Base-by-base conservation (phyloP, 2,888 invertebrate genomes). In the Bellardia pandia region DNA sequence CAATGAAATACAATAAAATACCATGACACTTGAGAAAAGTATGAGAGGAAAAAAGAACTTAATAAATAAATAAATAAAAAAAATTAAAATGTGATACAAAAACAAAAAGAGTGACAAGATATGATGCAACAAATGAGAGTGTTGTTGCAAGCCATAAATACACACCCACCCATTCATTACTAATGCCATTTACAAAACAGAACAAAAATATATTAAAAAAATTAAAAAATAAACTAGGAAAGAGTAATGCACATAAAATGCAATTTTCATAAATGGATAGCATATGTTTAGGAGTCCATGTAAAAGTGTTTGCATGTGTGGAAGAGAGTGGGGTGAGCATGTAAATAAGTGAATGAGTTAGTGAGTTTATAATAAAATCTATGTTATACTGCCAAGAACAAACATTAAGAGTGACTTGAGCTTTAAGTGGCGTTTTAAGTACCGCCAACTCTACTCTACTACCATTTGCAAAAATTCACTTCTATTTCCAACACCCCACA, bases 371-470 rank as follows among this genome's bases (percentile, higher is more conserved):
- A 79, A 75, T 84, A 64, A 78, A 77, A 87, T 87, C 71, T 87
- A 80, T 87, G 84, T 58, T 81, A 87, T 77, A 74, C 81, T 84
- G 84, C 68, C 80, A 87, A 84, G 86, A 84, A 84, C 80, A 87
- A 87, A 85, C 85, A 85, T 76, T 81, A 51, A 68, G 77, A 85
- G 75, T 87, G 81, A 85, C 84, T 87, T 87, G 69, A 85, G 87
- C 74, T 81, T 81, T 51, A 87, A 87, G 87, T 81, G 85, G 74
- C 77, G 66, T 75, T 87, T 81, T 81, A 81, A 85, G 81, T 81
- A 85, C 85, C 68, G 77, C 74, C 85, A 77, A 76, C 74, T 72
- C 45, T 56, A 71, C 76, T 71, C 80, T 58, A 37, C 64, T 60
- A 23, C 4, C 16, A 68, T 23, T 13, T 23, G 56, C 37, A 64